These are phyloP conservation scores for Willisornis vidua DNA, from an alignment of 2,113 vertebrate genomes.

Conservation along the genomic window DNA sequence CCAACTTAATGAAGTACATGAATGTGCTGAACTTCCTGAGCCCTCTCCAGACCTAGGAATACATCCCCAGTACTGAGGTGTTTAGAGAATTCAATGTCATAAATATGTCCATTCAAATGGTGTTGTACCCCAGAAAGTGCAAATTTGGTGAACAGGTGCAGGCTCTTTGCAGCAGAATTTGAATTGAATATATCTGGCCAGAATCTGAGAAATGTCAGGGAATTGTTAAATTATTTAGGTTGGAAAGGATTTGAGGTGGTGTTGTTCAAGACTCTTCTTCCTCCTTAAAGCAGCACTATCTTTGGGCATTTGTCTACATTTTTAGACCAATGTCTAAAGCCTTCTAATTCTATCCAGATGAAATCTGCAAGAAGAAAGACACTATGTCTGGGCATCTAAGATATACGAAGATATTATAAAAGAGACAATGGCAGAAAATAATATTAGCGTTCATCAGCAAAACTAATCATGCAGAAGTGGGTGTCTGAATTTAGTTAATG, in stretches of 20 bases:
- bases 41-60: not conserved
- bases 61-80: not conserved
- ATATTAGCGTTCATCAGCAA: not conserved
- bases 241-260: not conserved
- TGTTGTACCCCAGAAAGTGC: not conserved
- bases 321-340: not conserved
- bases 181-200: not conserved
- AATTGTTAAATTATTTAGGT: not conserved
- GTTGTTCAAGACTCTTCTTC: not conserved
- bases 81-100: not conserved
- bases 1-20: not conserved
- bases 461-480: not conserved
- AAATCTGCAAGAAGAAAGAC: not conserved
- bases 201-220: not conserved
- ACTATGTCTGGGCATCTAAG: not conserved
- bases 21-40: not conserved
- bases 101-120: not conserved
- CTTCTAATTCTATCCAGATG: not conserved
- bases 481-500: constrained; percentile 7
- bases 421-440: constrained; percentile 12
- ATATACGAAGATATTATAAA: not conserved
- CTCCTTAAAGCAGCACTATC: not conserved
- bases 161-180: not conserved
- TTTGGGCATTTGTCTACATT: not conserved
- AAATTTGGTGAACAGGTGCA: not conserved